phyloP scores from a whole-genome alignment of 1,140 invertebrate species.

The Drosophila funebris region DNA sequence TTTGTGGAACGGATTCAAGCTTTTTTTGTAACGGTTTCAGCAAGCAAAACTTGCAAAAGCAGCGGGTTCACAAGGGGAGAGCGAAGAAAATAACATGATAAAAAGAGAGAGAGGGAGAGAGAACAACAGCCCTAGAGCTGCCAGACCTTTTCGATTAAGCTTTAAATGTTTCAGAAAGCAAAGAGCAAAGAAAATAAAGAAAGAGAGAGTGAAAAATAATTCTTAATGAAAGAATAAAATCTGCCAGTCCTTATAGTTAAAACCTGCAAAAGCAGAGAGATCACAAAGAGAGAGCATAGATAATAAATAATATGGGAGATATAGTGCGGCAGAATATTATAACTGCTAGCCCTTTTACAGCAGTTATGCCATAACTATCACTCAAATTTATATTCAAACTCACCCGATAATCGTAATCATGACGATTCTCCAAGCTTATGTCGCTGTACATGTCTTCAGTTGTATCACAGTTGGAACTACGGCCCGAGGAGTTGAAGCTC shows the following conservation, averaged over 20 bases:
- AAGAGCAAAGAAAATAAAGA: neutral
- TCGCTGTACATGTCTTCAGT: conserved; percentile 96
- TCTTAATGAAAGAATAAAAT: too few species aligned
- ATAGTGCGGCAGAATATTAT: too few species aligned
- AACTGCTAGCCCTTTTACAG: too few species aligned
- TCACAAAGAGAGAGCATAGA: too few species aligned
- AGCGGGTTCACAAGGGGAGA: neutral
- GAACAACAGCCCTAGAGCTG: too few species aligned
- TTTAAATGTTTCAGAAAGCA: neutral
- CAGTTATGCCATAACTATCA: neutral
- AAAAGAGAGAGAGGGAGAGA: neutral
- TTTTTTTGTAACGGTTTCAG: conserved; percentile 19
- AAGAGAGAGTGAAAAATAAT: neutral
- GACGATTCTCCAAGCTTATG: conserved; percentile 94
- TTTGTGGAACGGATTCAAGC: conserved; percentile 14
- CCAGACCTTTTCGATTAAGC: too few species aligned
- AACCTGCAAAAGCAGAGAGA: too few species aligned
- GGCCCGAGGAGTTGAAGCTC: conserved; percentile 94
- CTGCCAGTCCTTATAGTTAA: too few species aligned
- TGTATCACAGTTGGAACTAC: conserved; percentile 94
- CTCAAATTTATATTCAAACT: conserved; percentile 63
- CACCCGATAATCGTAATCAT: conserved; percentile 95
- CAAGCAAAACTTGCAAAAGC: conserved; percentile 21
- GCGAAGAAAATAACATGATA: neutral
- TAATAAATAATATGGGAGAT: too few species aligned